Evolutionary conservation across 2,888 invertebrate species (phyloP).

Genomic region (Patella caerulea): DNA sequence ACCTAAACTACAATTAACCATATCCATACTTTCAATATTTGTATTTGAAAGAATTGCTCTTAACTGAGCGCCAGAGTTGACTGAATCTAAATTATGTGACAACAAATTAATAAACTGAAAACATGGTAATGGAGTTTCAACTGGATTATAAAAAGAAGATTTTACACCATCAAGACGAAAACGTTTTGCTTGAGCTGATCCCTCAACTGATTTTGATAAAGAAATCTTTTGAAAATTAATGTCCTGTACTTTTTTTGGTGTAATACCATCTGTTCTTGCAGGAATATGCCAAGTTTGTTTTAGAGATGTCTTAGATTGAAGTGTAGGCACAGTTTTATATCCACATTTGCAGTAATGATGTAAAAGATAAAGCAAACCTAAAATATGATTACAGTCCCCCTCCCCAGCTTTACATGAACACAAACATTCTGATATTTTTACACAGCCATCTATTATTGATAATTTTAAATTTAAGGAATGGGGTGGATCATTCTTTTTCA

Average conservation of each 20-base stretch:
- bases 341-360: neutral
- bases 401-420: neutral
- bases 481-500: neutral
- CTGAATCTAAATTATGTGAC: neutral
- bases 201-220: neutral
- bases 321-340: neutral
- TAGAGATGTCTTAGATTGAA: neutral
- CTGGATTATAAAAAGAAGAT: neutral
- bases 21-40: neutral
- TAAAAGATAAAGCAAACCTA: neutral
- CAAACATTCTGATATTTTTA: neutral
- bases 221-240: neutral
- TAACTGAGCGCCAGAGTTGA: neutral
- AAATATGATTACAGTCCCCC: neutral
- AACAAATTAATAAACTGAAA: neutral
- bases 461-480: neutral
- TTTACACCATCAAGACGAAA: neutral
- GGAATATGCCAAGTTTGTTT: slow-evolving; percentile 1
- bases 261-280: neutral
- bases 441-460: neutral
- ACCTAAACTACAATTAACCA: neutral
- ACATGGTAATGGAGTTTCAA: neutral
- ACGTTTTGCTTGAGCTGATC: neutral
- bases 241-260: slow-evolving; percentile 1
- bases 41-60: neutral